These are phyloP conservation scores for Lordiphosa collinella DNA, from an alignment of 1,140 invertebrate genomes.

Conservation along the genomic window DNA sequence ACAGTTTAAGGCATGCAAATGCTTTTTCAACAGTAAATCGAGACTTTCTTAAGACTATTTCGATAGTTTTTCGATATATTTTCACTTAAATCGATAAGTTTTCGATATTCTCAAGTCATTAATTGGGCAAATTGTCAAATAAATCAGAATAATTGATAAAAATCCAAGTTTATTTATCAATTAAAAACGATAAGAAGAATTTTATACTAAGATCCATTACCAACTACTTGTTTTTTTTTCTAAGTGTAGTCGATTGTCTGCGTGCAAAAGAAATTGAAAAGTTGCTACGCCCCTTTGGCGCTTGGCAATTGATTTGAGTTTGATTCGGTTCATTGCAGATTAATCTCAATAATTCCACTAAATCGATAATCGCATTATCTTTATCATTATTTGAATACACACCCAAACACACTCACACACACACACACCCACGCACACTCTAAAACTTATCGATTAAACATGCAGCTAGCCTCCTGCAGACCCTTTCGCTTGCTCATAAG, in stretches of 20 bases:
- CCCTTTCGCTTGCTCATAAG: slow-evolving; percentile 27
- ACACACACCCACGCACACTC: slow-evolving; percentile 15
- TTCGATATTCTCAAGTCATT: too few relatives aligned
- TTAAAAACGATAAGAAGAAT: too few relatives aligned
- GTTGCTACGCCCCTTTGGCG: slow-evolving; percentile 34
- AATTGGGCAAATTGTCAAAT: too few relatives aligned
- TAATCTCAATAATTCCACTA: slow-evolving; percentile 20
- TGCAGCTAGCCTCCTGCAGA: slow-evolving; percentile 11
- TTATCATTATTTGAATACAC: neutral
- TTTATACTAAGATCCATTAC: too few relatives aligned
- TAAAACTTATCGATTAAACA: slow-evolving; percentile 66
- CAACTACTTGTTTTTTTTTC: too few relatives aligned
- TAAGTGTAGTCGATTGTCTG: slow-evolving; percentile 14
- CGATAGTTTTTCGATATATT: too few relatives aligned
- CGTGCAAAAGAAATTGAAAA: slow-evolving; percentile 44
- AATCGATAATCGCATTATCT: neutral
- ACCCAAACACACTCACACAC: slow-evolving; percentile 10
- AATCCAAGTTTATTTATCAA: too few relatives aligned
- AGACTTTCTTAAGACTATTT: too few relatives aligned
- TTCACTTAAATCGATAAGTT: too few relatives aligned
- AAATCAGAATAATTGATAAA: too few relatives aligned
- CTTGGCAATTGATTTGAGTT: slow-evolving; percentile 58
- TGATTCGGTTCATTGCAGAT: slow-evolving; percentile 26
- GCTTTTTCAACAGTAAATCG: too few relatives aligned
- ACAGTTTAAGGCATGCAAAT: too few relatives aligned